Evolutionary conservation across 2,888 invertebrate genomes (phyloP).

Genomic region (Megamerina dolium): DNA sequence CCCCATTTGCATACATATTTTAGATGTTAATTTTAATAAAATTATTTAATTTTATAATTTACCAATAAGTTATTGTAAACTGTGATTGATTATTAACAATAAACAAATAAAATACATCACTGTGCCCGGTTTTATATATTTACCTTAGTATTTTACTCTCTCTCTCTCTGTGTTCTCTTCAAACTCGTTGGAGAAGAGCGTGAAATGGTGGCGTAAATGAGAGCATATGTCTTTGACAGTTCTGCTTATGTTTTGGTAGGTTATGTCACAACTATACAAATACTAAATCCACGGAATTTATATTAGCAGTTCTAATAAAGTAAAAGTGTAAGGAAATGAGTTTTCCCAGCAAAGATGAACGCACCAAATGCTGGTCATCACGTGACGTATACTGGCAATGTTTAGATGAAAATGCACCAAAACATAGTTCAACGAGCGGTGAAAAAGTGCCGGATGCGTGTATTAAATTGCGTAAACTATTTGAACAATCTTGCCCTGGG

Average conservation of each 20-base stretch:
- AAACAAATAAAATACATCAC: too few relatives aligned
- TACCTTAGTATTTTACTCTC: neutral
- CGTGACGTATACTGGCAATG: slow-evolving; percentile 89
- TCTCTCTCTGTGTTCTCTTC: too few relatives aligned
- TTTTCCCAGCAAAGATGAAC: slow-evolving; percentile 72
- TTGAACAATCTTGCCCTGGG: slow-evolving; percentile 70
- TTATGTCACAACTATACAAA: slow-evolving; percentile 15
- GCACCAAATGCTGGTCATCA: slow-evolving; percentile 76
- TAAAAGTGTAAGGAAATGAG: too few relatives aligned
- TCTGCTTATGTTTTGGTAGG: slow-evolving; percentile 6
- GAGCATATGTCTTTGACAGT: slow-evolving; percentile 12
- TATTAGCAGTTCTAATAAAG: too few relatives aligned
- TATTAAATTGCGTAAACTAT: slow-evolving; percentile 62
- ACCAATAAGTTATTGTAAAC: neutral
- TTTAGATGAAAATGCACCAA: slow-evolving; percentile 62
- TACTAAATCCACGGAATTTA: too few relatives aligned
- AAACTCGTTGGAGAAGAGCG: too few relatives aligned
- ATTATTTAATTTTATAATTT: neutral
- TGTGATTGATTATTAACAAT: too few relatives aligned
- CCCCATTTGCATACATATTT: neutral
- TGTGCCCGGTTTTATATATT: too few relatives aligned
- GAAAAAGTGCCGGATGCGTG: slow-evolving; percentile 57
- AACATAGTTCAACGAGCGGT: slow-evolving; percentile 49
- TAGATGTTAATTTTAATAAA: neutral
- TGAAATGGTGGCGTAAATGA: too few relatives aligned